Percentiles rank a stretch among this genome's conserved stretches.
These are phyloP conservation scores for Agrilus biguttatus DNA, from an alignment of 2,888 invertebrate species.

Conservation along the genomic window DNA sequence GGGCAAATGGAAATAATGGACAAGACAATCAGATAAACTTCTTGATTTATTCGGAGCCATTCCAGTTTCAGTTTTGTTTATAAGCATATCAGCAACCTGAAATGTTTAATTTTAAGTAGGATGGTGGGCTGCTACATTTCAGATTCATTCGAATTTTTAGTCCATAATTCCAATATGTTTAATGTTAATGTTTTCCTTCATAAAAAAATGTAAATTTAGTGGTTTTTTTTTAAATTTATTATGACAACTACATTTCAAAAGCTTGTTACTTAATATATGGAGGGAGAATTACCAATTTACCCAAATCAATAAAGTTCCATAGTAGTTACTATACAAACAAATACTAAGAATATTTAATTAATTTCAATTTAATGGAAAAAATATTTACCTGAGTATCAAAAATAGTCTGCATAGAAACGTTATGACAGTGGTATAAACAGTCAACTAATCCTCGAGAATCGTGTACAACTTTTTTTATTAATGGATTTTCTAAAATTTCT, in stretches of 20 bases:
- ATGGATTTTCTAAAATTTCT: constrained; percentile 7
- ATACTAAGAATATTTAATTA: background rate
- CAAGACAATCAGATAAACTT: constrained; percentile 7
- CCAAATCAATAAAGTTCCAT: too few species aligned
- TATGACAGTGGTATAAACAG: constrained; percentile 8
- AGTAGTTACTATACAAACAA: background rate
- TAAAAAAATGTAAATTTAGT: too few species aligned
- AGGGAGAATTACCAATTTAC: too few species aligned
- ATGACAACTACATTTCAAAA: too few species aligned
- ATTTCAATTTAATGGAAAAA: too few species aligned
- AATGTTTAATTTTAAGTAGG: background rate
- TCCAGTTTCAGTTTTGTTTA: constrained; percentile 1
- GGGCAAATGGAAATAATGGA: constrained; percentile 11
- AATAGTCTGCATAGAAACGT: constrained; percentile 10
- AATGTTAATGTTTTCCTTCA: too few species aligned
- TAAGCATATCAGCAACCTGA: constrained; percentile 6
- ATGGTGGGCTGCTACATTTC: too few species aligned
- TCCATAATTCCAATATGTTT: too few species aligned
- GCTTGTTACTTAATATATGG: too few species aligned
- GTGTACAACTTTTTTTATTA: constrained; percentile 11
- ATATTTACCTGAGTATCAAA: constrained; percentile 14
- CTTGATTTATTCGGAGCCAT: constrained; percentile 1
- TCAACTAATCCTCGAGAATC: constrained; percentile 9
- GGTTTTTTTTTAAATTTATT: too few species aligned
- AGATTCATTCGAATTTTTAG: too few species aligned